Conservation (phyloP, 1,140 invertebrate species). For the Drosophila pectinifera region DNA sequence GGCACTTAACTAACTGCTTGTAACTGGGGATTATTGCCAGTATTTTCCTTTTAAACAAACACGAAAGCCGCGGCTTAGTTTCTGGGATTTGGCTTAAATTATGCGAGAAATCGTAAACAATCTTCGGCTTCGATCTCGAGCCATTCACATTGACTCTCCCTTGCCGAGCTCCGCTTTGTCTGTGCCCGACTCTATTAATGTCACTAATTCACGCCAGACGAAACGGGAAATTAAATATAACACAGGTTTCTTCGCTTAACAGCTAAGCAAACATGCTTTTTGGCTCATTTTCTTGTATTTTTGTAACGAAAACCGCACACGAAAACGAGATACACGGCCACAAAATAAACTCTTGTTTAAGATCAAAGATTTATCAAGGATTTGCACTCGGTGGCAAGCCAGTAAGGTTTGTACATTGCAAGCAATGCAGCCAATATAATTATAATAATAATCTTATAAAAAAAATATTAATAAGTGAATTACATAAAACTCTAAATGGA, state of each 20-base stretch:
- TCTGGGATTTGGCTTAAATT: no score
- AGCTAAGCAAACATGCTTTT: slow-evolving; percentile 12
- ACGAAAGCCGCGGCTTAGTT: neutral
- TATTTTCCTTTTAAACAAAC: neutral
- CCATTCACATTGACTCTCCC: neutral
- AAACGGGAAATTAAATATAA: slow-evolving; percentile 8
- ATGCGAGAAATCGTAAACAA: neutral
- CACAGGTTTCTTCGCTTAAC: neutral
- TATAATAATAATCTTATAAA: no score
- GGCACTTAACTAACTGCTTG: slow-evolving; percentile 10
- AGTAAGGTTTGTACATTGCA: neutral
- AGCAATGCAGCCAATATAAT: no score
- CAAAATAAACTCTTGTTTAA: no score
- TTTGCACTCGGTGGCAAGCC: no score
- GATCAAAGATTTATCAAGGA: no score
- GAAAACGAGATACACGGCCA: neutral
- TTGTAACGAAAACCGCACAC: neutral
- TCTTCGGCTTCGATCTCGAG: neutral
- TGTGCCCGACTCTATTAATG: neutral
- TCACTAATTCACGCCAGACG: neutral
- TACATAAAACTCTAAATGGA: no score
- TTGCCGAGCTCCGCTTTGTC: neutral
- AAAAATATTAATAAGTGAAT: no score
- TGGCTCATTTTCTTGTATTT: neutral
- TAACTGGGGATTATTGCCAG: slow-evolving; percentile 7